A percentile compares a stretch with the other conserved stretches of the same genome.
Conservation (phyloP, 2,113 vertebrate genomes). For the Dryoscopus gambensis region DNA sequence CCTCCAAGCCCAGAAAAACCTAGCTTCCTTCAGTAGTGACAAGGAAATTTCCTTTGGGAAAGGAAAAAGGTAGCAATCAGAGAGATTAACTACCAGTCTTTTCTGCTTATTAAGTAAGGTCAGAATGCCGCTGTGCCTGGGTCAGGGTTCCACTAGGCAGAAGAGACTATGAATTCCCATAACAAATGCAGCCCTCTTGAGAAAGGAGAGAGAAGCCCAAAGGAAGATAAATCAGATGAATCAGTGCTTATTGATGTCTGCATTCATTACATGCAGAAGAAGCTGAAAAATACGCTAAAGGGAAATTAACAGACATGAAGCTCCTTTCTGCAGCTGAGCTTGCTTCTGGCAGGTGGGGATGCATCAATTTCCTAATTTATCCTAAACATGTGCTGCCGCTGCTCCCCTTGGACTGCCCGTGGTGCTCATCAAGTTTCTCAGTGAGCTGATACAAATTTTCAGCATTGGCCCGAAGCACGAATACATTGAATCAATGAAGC, state of each 20-base stretch:
- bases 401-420: background rate
- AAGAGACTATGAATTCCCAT: background rate
- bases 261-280: accelerated
- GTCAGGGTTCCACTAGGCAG: background rate
- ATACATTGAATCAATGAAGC: accelerated
- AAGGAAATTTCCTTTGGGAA: background rate
- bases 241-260: background rate
- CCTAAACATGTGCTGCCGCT: accelerated
- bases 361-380: background rate
- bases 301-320: background rate
- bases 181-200: background rate
- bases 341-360: background rate
- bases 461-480: accelerated
- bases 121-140: accelerated
- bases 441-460: background rate
- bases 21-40: background rate
- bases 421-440: background rate
- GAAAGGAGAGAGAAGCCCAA: background rate
- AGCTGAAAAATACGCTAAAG: background rate
- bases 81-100: background rate
- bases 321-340: background rate
- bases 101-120: background rate
- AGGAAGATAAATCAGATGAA: background rate
- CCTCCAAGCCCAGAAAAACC: background rate
- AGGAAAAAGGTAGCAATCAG: background rate